Evolutionary conservation across 2,888 invertebrate species (phyloP).

Genomic region (Chloroclystis v-ata): DNA sequence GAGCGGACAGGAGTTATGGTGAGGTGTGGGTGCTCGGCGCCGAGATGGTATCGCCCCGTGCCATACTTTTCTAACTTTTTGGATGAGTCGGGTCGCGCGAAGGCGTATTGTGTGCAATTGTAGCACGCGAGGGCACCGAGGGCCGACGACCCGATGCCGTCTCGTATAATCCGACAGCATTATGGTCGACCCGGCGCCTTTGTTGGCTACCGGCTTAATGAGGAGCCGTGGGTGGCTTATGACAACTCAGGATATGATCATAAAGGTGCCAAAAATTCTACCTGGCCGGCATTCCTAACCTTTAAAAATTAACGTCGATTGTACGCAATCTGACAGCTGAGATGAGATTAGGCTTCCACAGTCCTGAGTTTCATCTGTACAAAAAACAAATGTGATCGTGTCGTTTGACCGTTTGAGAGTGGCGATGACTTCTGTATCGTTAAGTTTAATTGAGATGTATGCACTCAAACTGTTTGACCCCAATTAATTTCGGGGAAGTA

Average conservation of each 20-base stretch:
- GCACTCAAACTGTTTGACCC: constrained; percentile 73
- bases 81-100: constrained; percentile 60
- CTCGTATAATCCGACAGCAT: constrained; percentile 71
- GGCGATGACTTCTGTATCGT: constrained; percentile 45
- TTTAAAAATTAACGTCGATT: constrained; percentile 73
- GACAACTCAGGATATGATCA: constrained; percentile 74
- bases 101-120: constrained; percentile 72
- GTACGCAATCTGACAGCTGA: constrained; percentile 46
- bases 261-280: constrained; percentile 76
- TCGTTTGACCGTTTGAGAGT: constrained; percentile 33
- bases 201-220: constrained; percentile 74
- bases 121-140: constrained; percentile 69
- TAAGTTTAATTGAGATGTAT: constrained; percentile 70
- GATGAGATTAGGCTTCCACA: constrained; percentile 43
- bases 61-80: constrained; percentile 75
- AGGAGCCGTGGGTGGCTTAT: constrained; percentile 74
- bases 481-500: constrained; percentile 74
- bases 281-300: constrained; percentile 74
- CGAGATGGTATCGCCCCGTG: constrained; percentile 59
- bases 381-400: constrained; percentile 13
- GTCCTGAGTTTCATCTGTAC: constrained; percentile 12
- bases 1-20: constrained; percentile 43
- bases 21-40: constrained; percentile 51
- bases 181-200: constrained; percentile 69
- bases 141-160: constrained; percentile 68